Percentiles rank a stretch among this genome's conserved stretches.
These are phyloP conservation scores for Cynaeus angustus DNA, from an alignment of 2,888 invertebrate species.

Conservation along the genomic window DNA sequence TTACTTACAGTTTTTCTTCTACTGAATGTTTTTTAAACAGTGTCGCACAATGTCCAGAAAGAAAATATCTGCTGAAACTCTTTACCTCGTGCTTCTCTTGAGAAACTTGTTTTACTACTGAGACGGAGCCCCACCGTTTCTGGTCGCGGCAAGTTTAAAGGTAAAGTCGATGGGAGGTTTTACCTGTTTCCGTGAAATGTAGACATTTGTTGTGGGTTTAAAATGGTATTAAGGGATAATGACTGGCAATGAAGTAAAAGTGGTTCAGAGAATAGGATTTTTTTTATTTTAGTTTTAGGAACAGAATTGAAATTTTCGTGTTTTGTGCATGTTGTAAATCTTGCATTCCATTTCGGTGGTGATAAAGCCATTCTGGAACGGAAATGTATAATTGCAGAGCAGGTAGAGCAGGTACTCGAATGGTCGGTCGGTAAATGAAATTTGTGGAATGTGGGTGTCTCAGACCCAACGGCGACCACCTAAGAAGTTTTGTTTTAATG, in stretches of 20 bases:
- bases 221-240: not conserved
- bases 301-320: too few species aligned
- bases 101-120: conserved; percentile 63
- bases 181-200: conserved; percentile 8
- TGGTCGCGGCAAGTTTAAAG: conserved; percentile 55
- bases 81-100: conserved; percentile 59
- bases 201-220: conserved; percentile 2
- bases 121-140: conserved; percentile 52
- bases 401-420: conserved; percentile 31
- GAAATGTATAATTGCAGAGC: conserved; percentile 45
- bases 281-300: too few species aligned
- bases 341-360: conserved; percentile 1
- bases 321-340: conserved; percentile 8
- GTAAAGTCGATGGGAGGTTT: not conserved
- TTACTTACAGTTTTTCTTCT: not conserved
- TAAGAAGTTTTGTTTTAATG: conserved; percentile 51
- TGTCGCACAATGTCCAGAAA: not conserved
- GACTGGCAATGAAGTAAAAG: too few species aligned
- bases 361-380: conserved; percentile 43
- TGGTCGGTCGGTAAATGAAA: conserved; percentile 41
- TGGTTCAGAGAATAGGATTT: too few species aligned
- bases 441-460: conserved; percentile 53
- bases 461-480: conserved; percentile 56
- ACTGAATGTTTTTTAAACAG: too few species aligned
- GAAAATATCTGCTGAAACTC: conserved; percentile 42